These are phyloP conservation scores for Eumerus sabulonum DNA, from an alignment of 2,888 invertebrate species.

Conservation along the genomic window DNA sequence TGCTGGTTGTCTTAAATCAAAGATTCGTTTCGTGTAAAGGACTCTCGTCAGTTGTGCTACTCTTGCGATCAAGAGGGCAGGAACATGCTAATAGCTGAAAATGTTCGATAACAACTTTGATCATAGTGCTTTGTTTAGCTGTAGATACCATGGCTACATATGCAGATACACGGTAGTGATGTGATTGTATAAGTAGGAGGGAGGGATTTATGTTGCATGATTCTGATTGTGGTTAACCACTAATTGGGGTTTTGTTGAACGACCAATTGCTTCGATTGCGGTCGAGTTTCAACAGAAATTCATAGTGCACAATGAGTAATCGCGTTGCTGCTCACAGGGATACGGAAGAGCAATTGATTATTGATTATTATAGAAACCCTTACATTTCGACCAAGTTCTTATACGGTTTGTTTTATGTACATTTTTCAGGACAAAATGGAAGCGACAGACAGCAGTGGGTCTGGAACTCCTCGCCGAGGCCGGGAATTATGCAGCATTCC, in stretches of 20 bases:
- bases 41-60: constrained; percentile 19
- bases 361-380: too few relatives aligned
- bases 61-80: constrained; percentile 54
- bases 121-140: constrained; percentile 10
- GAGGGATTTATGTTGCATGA: background rate
- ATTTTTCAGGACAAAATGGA: constrained; percentile 95
- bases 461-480: constrained; percentile 97
- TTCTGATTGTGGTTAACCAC: constrained; percentile 22
- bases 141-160: background rate
- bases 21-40: constrained; percentile 26
- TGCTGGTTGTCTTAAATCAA: constrained; percentile 51
- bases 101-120: constrained; percentile 59
- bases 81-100: constrained; percentile 66
- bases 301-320: constrained; percentile 24
- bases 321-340: too few relatives aligned
- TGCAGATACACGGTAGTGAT: background rate
- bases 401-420: too few relatives aligned
- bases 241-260: constrained; percentile 56
- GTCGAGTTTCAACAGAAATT: constrained; percentile 8
- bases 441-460: constrained; percentile 98
- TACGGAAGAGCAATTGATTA: too few relatives aligned
- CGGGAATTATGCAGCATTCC: constrained; percentile 99
- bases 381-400: too few relatives aligned
- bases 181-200: constrained; percentile 2
- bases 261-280: background rate